phyloP scores from a whole-genome alignment of 2,888 invertebrate species.

The Zonitis immaculata region DNA sequence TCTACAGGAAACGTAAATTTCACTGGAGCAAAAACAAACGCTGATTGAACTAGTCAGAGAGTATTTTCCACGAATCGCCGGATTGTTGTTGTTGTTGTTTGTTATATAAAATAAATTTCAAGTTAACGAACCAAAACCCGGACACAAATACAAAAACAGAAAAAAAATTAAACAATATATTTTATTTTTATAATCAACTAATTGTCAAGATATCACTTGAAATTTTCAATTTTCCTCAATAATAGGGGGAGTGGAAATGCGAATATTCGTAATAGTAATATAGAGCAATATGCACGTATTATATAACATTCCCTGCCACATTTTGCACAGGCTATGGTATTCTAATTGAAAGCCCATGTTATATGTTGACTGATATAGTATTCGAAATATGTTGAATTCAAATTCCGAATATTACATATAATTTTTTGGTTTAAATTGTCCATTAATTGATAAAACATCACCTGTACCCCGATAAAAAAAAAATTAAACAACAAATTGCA shows the following conservation, averaged over 20 bases:
- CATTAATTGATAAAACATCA: not conserved
- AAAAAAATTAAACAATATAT: not conserved
- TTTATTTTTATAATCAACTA: not conserved
- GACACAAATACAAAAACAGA: not conserved
- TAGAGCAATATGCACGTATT: no score
- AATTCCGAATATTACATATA: not conserved
- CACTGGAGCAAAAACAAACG: constrained; percentile 44
- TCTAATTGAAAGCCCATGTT: constrained; percentile 20
- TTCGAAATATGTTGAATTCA: constrained; percentile 18
- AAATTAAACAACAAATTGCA: not conserved
- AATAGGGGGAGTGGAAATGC: constrained; percentile 13
- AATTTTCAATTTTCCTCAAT: not conserved
- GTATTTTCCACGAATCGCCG: constrained; percentile 1
- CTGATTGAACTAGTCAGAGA: constrained; percentile 37
- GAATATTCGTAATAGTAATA: no score
- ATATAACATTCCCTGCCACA: constrained; percentile 19
- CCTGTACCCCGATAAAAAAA: not conserved
- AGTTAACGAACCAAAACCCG: not conserved
- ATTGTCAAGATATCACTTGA: not conserved
- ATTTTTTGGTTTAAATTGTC: not conserved
- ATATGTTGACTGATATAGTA: constrained; percentile 7
- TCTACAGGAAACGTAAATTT: constrained; percentile 49
- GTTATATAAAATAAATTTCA: not conserved
- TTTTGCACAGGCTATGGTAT: constrained; percentile 20
- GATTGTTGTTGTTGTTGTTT: not conserved